Percentiles rank a stretch among this genome's conserved stretches.
phyloP scores from a whole-genome alignment of 2,888 invertebrate species.

The Drosophila gaucha region DNA sequence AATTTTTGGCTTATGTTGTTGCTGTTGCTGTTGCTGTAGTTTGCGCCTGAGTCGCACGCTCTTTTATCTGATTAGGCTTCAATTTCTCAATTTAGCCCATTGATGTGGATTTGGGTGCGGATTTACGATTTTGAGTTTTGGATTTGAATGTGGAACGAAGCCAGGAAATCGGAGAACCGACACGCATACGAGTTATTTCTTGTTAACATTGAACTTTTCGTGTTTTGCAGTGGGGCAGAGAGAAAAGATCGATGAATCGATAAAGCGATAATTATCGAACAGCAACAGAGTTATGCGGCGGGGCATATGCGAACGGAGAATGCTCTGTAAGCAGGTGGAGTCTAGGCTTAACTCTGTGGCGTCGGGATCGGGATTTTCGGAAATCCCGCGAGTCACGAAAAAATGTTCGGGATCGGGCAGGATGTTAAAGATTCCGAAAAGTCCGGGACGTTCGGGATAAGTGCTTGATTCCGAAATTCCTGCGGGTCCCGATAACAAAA shows the following conservation, averaged over 20 bases:
- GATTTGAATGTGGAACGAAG: slow-evolving; percentile 17
- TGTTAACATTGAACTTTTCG: slow-evolving; percentile 74
- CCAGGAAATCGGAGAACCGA: slow-evolving; percentile 14
- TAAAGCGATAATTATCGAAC: slow-evolving; percentile 1
- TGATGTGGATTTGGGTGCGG: slow-evolving; percentile 43
- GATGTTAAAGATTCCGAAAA: no score
- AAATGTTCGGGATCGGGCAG: no score
- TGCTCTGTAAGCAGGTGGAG: background rate
- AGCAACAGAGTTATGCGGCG: background rate
- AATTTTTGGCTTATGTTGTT: slow-evolving; percentile 57
- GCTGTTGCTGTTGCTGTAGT: slow-evolving; percentile 16
- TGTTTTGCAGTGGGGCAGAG: slow-evolving; percentile 43
- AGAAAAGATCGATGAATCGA: slow-evolving; percentile 28
- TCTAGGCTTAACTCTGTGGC: background rate
- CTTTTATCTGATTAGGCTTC: slow-evolving; percentile 77
- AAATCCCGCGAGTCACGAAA: no score
- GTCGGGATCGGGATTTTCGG: no score
- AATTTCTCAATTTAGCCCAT: slow-evolving; percentile 78
- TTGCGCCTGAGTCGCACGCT: slow-evolving; percentile 59
- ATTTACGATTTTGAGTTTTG: slow-evolving; percentile 16
- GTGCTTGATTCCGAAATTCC: no score
- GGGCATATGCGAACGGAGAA: background rate
- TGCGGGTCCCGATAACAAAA: no score
- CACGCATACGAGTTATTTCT: slow-evolving; percentile 20
- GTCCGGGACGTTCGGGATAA: no score